Evolutionary conservation across 2,797 vertebrate species (phyloP), one percentile per base, ranked within the genome.

Genomic region (Anguilla marmorata): DNA sequence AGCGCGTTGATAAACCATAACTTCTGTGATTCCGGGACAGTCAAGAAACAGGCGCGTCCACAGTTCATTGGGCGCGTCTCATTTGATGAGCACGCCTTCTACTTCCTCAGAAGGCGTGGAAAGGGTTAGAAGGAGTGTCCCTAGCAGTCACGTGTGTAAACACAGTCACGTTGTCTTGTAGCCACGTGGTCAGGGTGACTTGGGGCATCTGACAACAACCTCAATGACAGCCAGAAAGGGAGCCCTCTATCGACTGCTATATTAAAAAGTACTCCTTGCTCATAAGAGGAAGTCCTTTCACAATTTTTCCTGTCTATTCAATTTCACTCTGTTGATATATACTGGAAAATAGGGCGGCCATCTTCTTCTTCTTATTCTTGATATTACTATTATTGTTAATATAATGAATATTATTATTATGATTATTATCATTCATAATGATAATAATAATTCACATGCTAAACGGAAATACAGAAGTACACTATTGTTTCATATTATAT

Each of bases 121-220:
- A 79, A 50, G 3, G 33, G 27, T 8, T 24, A 33, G 41, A 7
- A 45, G 88, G 89, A 85, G 89, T 87, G 74, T 80, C 80, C 84
- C 19, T 21, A 1, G 0, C 33, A 48, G 90, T 91, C 91, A 89
- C 91, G 54, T 91, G 90, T 88, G 91, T 91, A 91, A 92, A 92
- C 91, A 92, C 82, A 66, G 86, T 85, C 87, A 89, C 69, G 86
- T 86, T 52, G 86, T 86, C 85, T 79, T 63, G 63, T 41, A 85
- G 86, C 87, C 91, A 92, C 90, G 91, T 92, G 91, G 63, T 89
- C 58, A n/a, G n/a, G 54, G 79, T 48, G 86, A 89, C 9, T 52
- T 76, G 74, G 87, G 82, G 56, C 69, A 69, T 88, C 90, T 91
- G 91, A 91, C 91, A 92, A 89, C 87, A 92, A 88, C 87, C 82